These are phyloP conservation scores for Calycopis cecrops DNA, from an alignment of 1,140 invertebrate species.

Conservation along the genomic window DNA sequence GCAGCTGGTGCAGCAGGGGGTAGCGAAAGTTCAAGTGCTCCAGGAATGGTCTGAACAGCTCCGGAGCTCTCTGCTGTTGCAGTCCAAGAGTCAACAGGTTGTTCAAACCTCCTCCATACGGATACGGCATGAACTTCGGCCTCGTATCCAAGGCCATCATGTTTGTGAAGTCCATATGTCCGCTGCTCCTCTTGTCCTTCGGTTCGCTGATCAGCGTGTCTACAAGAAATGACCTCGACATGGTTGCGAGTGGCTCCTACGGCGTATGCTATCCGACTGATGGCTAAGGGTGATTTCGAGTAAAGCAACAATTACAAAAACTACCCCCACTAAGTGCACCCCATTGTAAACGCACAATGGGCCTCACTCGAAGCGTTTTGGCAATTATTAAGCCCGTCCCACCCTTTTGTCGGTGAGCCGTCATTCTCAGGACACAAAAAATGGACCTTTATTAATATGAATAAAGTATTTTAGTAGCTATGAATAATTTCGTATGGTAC, in stretches of 20 bases:
- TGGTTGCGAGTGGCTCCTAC: conserved; percentile 34
- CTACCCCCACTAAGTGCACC: conserved; percentile 69
- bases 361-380: conserved; percentile 69
- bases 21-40: conserved; percentile 63
- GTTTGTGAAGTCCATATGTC: conserved; percentile 19
- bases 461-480: conserved; percentile 69
- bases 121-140: conserved; percentile 76
- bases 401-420: conserved; percentile 68
- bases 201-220: conserved; percentile 82
- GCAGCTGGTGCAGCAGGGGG: conserved; percentile 53
- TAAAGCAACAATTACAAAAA: conserved; percentile 72
- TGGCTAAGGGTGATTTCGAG: conserved; percentile 42
- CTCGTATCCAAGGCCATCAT: conserved; percentile 56
- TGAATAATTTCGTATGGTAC: conserved; percentile 72
- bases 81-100: conserved; percentile 78
- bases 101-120: conserved; percentile 77
- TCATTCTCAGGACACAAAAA: conserved; percentile 63
- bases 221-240: conserved; percentile 86
- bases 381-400: conserved; percentile 71
- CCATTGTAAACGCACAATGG: conserved; percentile 71
- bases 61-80: conserved; percentile 74
- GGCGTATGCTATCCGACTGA: conserved; percentile 45
- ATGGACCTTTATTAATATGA: conserved; percentile 50
- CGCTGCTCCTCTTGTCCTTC: conserved; percentile 68
- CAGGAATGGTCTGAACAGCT: conserved; percentile 63